Conservation (phyloP, 2,888 invertebrate genomes). For the Scaptomyza cyrtandrae region DNA sequence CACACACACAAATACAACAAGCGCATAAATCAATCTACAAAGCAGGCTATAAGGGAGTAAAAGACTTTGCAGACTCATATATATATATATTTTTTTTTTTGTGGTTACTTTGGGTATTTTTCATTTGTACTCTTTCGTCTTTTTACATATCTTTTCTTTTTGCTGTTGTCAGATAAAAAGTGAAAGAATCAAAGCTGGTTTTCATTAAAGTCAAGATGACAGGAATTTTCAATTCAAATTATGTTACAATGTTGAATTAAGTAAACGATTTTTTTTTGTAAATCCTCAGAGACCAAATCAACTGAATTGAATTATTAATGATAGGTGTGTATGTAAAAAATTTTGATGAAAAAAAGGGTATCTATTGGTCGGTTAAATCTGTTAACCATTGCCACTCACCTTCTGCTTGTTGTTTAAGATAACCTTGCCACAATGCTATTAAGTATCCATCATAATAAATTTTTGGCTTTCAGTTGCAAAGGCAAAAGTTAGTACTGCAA, state of each 20-base stretch:
- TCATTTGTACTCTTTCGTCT: not conserved
- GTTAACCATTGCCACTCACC: slow-evolving; percentile 7
- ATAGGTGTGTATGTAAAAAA: too few species aligned
- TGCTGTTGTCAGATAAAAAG: not conserved
- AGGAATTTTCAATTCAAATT: not conserved
- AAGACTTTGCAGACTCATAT: slow-evolving; percentile 26
- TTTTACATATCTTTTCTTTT: not conserved
- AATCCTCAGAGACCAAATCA: not conserved
- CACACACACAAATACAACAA: slow-evolving; percentile 7
- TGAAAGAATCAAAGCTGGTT: not conserved
- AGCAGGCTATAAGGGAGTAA: slow-evolving; percentile 27
- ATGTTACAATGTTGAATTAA: not conserved
- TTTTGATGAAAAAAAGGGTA: too few species aligned
- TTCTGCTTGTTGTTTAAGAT: not conserved
- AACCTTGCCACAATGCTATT: slow-evolving; percentile 4
- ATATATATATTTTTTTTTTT: not conserved
- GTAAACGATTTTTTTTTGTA: not conserved
- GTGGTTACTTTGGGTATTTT: slow-evolving; percentile 16
- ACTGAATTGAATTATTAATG: not conserved
- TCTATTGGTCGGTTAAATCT: not conserved
- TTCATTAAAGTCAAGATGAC: not conserved
- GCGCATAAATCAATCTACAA: slow-evolving; percentile 57
- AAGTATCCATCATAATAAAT: slow-evolving; percentile 56
- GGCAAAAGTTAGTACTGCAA: slow-evolving; percentile 11
- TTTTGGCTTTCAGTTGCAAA: slow-evolving; percentile 9